Percentiles rank a stretch among this genome's conserved stretches.
phyloP scores from a whole-genome alignment of 2,888 invertebrate genomes.

The Timandra comae region DNA sequence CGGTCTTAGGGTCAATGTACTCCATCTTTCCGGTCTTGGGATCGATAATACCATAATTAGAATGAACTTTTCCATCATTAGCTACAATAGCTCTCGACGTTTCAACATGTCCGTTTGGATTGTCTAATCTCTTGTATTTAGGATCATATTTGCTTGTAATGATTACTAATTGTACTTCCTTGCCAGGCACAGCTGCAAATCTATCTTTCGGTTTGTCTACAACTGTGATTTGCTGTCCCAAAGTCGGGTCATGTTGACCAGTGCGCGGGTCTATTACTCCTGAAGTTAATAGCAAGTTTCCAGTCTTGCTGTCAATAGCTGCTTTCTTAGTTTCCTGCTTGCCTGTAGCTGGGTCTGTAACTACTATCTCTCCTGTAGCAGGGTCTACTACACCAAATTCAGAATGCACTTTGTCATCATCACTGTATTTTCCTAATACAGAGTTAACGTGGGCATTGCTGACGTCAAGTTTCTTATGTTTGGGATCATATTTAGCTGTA shows the following conservation, averaged over 20 bases:
- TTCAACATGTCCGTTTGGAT: constrained; percentile 71
- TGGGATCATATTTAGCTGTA: constrained; percentile 78
- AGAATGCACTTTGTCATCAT: constrained; percentile 75
- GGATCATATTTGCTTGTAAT: constrained; percentile 76
- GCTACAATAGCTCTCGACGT: constrained; percentile 60
- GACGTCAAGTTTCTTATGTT: constrained; percentile 67
- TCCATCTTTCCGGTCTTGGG: constrained; percentile 73
- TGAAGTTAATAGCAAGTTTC: constrained; percentile 75
- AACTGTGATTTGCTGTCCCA: constrained; percentile 74
- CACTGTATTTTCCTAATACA: constrained; percentile 51
- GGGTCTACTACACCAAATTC: constrained; percentile 77
- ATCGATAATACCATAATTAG: constrained; percentile 73
- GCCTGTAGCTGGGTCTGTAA: constrained; percentile 78
- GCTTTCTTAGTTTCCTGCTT: constrained; percentile 80
- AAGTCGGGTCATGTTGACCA: constrained; percentile 69
- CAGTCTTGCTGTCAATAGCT: constrained; percentile 79
- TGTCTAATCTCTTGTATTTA: constrained; percentile 72
- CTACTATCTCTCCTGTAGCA: constrained; percentile 73
- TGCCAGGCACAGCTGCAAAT: constrained; percentile 54
- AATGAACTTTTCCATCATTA: constrained; percentile 64
- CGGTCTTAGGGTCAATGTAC: constrained; percentile 73
- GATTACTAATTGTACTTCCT: constrained; percentile 70
- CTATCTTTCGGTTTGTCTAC: constrained; percentile 62
- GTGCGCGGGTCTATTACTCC: constrained; percentile 76
- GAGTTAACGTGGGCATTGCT: constrained; percentile 67